Conservation (phyloP, 2,113 vertebrate species). For the Onychorhynchus coronatus region DNA sequence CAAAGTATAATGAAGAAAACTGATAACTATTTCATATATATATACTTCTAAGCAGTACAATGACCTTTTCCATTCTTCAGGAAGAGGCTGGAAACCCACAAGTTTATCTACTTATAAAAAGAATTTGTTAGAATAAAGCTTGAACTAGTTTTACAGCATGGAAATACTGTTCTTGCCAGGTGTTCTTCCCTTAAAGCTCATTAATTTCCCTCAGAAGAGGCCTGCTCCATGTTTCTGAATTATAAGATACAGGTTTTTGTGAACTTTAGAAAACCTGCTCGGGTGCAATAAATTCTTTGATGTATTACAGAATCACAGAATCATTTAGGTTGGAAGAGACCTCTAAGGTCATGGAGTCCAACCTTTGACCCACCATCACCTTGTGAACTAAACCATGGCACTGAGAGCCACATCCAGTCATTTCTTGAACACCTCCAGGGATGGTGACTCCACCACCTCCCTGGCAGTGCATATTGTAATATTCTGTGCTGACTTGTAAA, state of each 20-base stretch:
- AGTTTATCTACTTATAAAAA: background rate
- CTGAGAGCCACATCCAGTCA: background rate
- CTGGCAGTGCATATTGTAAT: background rate
- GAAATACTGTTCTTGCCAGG: background rate
- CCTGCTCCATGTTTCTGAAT: background rate
- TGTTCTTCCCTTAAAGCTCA: background rate
- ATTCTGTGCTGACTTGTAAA: background rate
- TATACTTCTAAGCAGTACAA: background rate
- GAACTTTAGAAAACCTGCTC: background rate
- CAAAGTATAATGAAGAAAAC: background rate
- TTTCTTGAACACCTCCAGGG: background rate
- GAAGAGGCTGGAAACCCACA: background rate
- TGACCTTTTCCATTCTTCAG: background rate
- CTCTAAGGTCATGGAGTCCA: background rate
- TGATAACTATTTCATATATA: background rate
- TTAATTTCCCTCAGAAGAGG: background rate
- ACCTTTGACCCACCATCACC: background rate
- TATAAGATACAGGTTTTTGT: background rate
- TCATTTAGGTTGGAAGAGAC: background rate
- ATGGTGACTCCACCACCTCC: background rate
- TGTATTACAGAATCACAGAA: background rate
- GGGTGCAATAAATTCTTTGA: background rate
- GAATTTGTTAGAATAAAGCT: background rate
- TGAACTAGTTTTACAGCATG: background rate
- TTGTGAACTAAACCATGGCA: background rate